Evolutionary conservation across 2,797 vertebrate species (phyloP), one percentile per base, ranked within the genome.

Genomic region (Poeciliopsis presidionis): DNA sequence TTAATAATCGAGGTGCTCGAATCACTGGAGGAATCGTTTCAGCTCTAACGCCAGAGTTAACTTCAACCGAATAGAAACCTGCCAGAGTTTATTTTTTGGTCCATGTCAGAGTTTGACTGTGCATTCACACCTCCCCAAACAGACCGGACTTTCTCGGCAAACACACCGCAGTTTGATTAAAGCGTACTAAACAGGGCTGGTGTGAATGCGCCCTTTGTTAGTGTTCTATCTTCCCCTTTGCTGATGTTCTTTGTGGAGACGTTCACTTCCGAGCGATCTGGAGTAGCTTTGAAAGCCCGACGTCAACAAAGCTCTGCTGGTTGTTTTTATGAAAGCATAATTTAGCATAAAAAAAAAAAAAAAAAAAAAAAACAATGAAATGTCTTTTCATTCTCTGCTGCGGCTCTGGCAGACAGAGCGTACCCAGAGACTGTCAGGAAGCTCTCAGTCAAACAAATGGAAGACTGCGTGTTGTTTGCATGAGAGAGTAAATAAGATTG

Each of bases 391-490:
- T 76, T 78, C 51, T 77, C 47, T 73, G 30, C 71, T 49, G 71
- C 67, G 81, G 78, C 53, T 78, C 65, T 16, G 61, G 83, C 84
- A 82, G 77, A 86, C n/a, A 45, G 80, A 75, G 72, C 7, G 0
- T 0, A 20, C 71, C 86, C 76, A 78, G 74, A 80, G 72, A 41
- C 70, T 45, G 63, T 30, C 41, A 79, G 28, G n/a, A 22, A 85
- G 74, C 78, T 70, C 71, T 80, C 84, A 87, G 59, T 86, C 82
- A 86, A 67, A 12, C 80, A 78, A 61, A 73, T 13, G 0, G 51
- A 81, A 72, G 45, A 43, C 5, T 49, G 45, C 70, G 70, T 2
- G 2, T 53, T 30, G 43, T 46, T 55, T 28, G 28, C 74, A 53
- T 67, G 39, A 57, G 41, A 51, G 53, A 59, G 57, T 67, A 77